Percentiles rank a stretch among this genome's conserved stretches.
Evolutionary conservation across 2,113 vertebrate species (phyloP).

Genomic region (Solea solea): DNA sequence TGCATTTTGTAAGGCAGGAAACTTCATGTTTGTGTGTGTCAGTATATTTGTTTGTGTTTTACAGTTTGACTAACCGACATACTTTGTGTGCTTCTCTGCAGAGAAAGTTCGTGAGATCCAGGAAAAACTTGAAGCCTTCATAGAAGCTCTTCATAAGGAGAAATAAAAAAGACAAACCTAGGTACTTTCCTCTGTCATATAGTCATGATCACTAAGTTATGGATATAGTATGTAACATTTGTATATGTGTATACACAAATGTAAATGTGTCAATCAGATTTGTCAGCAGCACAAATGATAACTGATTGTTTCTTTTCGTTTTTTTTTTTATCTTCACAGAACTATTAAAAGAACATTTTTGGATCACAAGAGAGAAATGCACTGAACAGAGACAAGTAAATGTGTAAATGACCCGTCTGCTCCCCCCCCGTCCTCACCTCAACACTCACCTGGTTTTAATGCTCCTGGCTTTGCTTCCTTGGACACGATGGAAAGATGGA

Average conservation of each 20-base stretch:
- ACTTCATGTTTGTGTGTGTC: not conserved
- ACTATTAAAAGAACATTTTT: slow-evolving; percentile 22
- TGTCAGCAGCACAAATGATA: not conserved
- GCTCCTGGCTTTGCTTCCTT: not conserved
- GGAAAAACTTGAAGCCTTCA: slow-evolving; percentile 99
- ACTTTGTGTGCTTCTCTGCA: slow-evolving; percentile 71
- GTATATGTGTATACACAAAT: no score
- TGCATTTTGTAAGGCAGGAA: no score
- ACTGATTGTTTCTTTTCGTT: not conserved
- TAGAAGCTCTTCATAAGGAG: slow-evolving; percentile 98
- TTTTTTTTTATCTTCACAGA: slow-evolving; percentile 47
- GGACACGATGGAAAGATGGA: slow-evolving; percentile 29
- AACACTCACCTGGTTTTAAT: slow-evolving; percentile 60
- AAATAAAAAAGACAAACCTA: slow-evolving; percentile 80
- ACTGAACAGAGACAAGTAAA: slow-evolving; percentile 62
- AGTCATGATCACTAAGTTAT: not conserved
- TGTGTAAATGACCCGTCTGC: slow-evolving; percentile 57
- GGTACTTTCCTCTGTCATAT: slow-evolving; percentile 44
- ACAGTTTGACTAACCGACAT: slow-evolving; percentile 1
- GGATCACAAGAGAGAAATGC: slow-evolving; percentile 59
- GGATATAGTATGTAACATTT: no score
- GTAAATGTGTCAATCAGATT: no score
- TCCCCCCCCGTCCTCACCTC: slow-evolving; percentile 6
- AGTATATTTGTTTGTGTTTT: not conserved
- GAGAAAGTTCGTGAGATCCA: slow-evolving; percentile 99